Evolutionary conservation across 1,140 invertebrate genomes (phyloP).

Genomic region (Drosophila nigrodunni): DNA sequence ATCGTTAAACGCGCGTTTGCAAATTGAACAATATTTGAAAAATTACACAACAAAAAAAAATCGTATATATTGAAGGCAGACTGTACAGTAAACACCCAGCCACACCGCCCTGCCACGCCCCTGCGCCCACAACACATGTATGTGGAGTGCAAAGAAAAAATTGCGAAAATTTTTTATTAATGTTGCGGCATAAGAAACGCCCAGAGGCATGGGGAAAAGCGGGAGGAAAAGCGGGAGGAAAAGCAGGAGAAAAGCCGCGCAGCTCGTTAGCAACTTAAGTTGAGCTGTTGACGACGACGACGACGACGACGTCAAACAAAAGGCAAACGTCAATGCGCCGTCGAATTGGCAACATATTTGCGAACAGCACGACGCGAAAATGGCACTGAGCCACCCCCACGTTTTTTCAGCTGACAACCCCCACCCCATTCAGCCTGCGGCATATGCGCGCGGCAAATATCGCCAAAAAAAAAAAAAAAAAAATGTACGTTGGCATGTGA

Average conservation of each 20-base stretch:
- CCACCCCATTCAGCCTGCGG: constrained; percentile 29
- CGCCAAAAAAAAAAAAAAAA: constrained; percentile 27
- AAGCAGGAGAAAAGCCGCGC: constrained; percentile 39
- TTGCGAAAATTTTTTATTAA: constrained; percentile 70
- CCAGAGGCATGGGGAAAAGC: constrained; percentile 29
- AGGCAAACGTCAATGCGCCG: constrained; percentile 79
- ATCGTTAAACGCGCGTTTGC: constrained; percentile 81
- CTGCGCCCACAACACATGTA: constrained; percentile 2
- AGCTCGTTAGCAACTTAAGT: constrained; percentile 84
- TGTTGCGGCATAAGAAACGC: constrained; percentile 67
- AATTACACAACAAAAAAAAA: constrained; percentile 64
- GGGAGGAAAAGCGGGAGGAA: too few relatives aligned
- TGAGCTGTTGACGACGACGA: constrained; percentile 71
- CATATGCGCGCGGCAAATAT: constrained; percentile 40
- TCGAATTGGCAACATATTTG: constrained; percentile 84
- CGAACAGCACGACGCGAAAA: constrained; percentile 59
- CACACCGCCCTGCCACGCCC: background rate
- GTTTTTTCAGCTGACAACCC: background rate
- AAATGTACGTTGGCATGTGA: constrained; percentile 54
- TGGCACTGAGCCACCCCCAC: background rate
- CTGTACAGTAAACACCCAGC: too few relatives aligned
- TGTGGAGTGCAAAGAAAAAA: constrained; percentile 29
- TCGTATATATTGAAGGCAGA: constrained; percentile 15
- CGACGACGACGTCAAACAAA: constrained; percentile 61
- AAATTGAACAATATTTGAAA: constrained; percentile 84